These are phyloP conservation scores for Condylura cristata DNA, from an alignment of 2,113 vertebrate genomes.

Conservation along the genomic window DNA sequence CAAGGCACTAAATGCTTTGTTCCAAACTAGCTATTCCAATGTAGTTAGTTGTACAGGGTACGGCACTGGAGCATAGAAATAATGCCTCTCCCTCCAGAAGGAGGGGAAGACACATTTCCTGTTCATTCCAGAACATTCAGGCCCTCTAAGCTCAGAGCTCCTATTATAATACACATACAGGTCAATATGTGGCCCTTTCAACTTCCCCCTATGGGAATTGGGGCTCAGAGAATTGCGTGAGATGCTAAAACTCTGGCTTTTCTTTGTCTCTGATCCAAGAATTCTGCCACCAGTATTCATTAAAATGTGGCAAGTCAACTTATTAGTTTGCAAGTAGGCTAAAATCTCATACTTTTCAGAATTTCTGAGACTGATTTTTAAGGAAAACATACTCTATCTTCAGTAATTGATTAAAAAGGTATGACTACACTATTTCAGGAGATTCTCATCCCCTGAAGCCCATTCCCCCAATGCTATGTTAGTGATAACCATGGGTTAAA, in stretches of 20 bases:
- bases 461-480: not conserved
- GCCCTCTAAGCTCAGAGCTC: not conserved
- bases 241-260: not conserved
- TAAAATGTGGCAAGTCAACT: not conserved
- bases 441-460: not conserved
- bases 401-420: not conserved
- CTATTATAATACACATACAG: not conserved
- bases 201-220: not conserved
- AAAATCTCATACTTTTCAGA: conserved; percentile 31
- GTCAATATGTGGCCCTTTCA: not conserved
- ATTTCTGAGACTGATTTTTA: not conserved
- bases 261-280: not conserved
- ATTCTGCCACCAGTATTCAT: not conserved
- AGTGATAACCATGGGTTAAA: not conserved
- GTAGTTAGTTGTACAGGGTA: not conserved
- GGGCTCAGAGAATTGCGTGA: not conserved
- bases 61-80: not conserved
- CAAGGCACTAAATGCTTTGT: not conserved
- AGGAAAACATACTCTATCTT: not conserved
- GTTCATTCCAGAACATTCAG: not conserved
- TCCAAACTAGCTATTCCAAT: not conserved
- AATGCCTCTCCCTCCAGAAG: not conserved
- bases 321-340: not conserved
- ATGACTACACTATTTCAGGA: not conserved
- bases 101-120: not conserved